These are phyloP conservation scores for Mythimna loreyi DNA, from an alignment of 2,888 invertebrate species.

Conservation along the genomic window DNA sequence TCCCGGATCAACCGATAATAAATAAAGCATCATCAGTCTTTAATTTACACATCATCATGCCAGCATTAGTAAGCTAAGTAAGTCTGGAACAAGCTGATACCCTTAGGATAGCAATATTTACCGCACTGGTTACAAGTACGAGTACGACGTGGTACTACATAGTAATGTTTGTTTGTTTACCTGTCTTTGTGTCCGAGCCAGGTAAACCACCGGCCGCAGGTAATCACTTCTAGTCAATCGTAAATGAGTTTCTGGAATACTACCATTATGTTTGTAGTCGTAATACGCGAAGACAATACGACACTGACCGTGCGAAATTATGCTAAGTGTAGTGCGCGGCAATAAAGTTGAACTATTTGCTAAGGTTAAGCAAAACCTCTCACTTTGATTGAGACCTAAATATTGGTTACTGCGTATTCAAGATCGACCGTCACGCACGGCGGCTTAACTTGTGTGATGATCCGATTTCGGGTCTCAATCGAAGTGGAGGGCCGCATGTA, in stretches of 20 bases:
- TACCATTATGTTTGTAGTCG: constrained; percentile 14
- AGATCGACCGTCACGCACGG: too few species aligned
- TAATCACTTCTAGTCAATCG: constrained; percentile 36
- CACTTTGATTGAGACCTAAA: too few species aligned
- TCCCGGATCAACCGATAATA: not conserved
- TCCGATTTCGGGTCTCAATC: too few species aligned
- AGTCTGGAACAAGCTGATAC: constrained; percentile 9
- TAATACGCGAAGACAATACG: constrained; percentile 13
- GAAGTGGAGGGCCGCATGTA: too few species aligned
- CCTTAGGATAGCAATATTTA: constrained; percentile 13
- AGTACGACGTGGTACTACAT: not conserved
- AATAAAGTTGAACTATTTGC: too few species aligned
- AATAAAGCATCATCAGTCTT: not conserved
- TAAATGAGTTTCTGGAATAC: constrained; percentile 49
- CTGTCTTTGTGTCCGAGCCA: constrained; percentile 44
- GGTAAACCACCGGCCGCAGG: constrained; percentile 39
- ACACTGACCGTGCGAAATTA: constrained; percentile 17
- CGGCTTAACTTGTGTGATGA: too few species aligned
- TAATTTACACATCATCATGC: constrained; percentile 5
- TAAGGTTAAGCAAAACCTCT: too few species aligned
- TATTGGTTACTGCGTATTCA: too few species aligned
- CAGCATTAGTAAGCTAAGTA: not conserved
- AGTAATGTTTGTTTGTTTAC: constrained; percentile 33
- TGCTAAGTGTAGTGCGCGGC: not conserved
- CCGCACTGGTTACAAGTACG: not conserved